Conservation (phyloP, 2,113 vertebrate species). For the Oceanites oceanicus region DNA sequence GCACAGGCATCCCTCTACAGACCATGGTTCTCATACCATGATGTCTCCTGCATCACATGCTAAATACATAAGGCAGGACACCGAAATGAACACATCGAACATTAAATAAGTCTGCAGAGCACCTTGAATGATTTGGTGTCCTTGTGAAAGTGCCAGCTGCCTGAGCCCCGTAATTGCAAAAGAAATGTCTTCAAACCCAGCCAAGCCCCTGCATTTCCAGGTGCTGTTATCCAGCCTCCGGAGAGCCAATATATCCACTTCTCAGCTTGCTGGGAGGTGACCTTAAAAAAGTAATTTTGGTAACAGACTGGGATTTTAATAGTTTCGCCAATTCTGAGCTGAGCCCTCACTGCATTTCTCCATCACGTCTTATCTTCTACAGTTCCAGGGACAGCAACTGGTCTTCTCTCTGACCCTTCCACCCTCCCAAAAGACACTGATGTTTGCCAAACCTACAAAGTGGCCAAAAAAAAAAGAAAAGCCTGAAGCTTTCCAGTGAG, state of each 20-base stretch:
- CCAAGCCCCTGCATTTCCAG: not conserved
- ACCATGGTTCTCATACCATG: not conserved
- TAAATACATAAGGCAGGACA: too few species aligned
- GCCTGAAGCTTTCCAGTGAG: not conserved
- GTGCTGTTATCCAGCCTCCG: not conserved
- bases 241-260: not conserved
- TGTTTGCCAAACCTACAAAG: not conserved
- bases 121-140: fast-evolving
- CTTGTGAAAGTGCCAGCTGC: not conserved
- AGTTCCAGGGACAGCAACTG: not conserved
- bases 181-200: not conserved
- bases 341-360: not conserved
- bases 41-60: fast-evolving
- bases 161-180: not conserved
- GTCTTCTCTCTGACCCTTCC: not conserved
- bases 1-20: not conserved
- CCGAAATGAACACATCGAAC: not conserved
- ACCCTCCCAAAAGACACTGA: not conserved
- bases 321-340: not conserved
- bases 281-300: not conserved
- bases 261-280: not conserved
- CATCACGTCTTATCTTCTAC: not conserved
- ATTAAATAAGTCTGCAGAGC: not conserved
- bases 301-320: not conserved
- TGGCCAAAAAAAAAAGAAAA: not conserved